A percentile compares a stretch with the other conserved stretches of the same genome.
These are phyloP conservation scores for Delichon dasypus DNA, from an alignment of 2,797 vertebrate species.

Conservation along the genomic window DNA sequence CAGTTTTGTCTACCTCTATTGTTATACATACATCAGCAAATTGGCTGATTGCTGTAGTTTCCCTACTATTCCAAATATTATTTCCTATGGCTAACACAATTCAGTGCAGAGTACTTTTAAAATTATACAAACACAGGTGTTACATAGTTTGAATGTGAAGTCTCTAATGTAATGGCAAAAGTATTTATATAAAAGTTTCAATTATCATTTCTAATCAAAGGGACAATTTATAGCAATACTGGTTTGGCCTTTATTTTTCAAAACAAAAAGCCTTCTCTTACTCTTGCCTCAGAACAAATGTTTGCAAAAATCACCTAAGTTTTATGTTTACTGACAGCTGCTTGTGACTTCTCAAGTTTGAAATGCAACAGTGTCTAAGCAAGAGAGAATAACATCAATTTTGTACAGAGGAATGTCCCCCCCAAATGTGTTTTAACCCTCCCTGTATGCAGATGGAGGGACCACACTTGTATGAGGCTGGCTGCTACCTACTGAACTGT, in stretches of 20 bases:
- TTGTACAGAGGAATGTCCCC: background rate
- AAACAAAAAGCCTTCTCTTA: background rate
- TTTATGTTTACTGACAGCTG: background rate
- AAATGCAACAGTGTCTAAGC: background rate
- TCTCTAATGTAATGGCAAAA: background rate
- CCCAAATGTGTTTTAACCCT: background rate
- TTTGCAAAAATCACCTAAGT: background rate
- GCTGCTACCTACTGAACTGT: background rate
- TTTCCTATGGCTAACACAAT: background rate
- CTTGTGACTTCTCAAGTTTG: slow-evolving; percentile 30
- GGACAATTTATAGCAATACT: background rate
- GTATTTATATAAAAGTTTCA: background rate
- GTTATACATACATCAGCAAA: slow-evolving; percentile 45
- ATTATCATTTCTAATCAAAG: background rate
- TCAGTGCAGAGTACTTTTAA: background rate
- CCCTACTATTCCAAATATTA: slow-evolving; percentile 23
- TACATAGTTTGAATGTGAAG: background rate
- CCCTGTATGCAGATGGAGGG: background rate
- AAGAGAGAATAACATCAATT: background rate
- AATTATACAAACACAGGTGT: background rate
- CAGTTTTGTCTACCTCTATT: slow-evolving; percentile 54
- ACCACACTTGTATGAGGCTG: background rate
- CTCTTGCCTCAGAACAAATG: slow-evolving; percentile 4
- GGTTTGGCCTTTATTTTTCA: slow-evolving; percentile 11
- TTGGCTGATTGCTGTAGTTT: slow-evolving; percentile 30